A percentile compares a stretch with the other conserved stretches of the same genome.
These are phyloP conservation scores for Trachops cirrhosus DNA, from an alignment of 2,797 vertebrate genomes.

Conservation along the genomic window DNA sequence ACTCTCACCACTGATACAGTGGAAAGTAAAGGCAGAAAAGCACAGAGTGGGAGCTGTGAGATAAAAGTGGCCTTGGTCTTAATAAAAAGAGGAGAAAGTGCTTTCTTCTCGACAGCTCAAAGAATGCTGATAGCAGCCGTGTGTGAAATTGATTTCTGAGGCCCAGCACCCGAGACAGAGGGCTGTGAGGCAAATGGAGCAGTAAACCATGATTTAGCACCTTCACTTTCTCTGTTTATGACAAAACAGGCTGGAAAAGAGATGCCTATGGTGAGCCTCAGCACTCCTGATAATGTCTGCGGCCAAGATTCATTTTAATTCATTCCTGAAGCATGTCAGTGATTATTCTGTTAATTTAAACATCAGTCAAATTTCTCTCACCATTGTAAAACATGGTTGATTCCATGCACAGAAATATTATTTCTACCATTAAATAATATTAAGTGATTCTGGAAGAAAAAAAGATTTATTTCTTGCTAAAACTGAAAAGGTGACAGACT, in stretches of 20 bases:
- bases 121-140: constrained; percentile 66
- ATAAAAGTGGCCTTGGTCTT: constrained; percentile 66
- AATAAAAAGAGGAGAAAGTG: constrained; percentile 57
- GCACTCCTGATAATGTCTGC: constrained; percentile 40
- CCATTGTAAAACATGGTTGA: not conserved
- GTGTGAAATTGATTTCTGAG: constrained; percentile 75
- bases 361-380: constrained; percentile 1
- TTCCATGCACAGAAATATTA: not conserved
- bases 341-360: not conserved
- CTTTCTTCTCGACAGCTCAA: constrained; percentile 46
- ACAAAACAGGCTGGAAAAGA: constrained; percentile 65
- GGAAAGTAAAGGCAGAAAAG: not conserved
- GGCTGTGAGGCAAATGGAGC: constrained; percentile 33
- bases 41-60: not conserved
- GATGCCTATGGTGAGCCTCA: constrained; percentile 48
- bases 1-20: not conserved
- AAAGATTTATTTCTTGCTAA: not conserved
- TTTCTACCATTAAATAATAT: constrained; percentile 31
- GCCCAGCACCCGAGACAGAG: constrained; percentile 29
- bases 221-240: constrained; percentile 61
- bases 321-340: constrained; percentile 47
- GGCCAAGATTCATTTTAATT: constrained; percentile 51
- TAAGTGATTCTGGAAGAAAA: not conserved
- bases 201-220: constrained; percentile 70
- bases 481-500: not conserved